Evolutionary conservation across 1,140 invertebrate species (phyloP).

Genomic region (Atopsyche davidsoni): DNA sequence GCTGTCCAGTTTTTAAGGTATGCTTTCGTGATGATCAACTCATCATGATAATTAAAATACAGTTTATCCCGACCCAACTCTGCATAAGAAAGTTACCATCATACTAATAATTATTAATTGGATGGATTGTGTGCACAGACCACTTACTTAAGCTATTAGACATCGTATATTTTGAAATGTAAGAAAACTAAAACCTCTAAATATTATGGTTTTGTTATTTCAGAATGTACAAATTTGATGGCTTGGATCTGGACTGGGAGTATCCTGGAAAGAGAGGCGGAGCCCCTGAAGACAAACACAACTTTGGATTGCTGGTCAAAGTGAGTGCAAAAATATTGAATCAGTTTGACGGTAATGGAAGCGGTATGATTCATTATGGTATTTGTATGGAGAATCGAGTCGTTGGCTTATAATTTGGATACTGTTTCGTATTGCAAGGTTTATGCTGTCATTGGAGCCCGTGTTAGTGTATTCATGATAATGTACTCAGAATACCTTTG

Average conservation of each 20-base stretch:
- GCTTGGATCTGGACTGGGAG: constrained; percentile 81
- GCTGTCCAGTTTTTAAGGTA: constrained; percentile 59
- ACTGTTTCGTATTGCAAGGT: too few species aligned
- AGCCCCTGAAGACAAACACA: constrained; percentile 63
- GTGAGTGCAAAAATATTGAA: too few species aligned
- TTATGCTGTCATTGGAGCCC: too few species aligned
- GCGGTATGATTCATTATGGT: too few species aligned
- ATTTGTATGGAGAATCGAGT: too few species aligned
- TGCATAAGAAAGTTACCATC: neutral
- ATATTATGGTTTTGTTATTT: constrained; percentile 31
- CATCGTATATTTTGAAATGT: neutral
- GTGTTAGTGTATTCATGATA: too few species aligned
- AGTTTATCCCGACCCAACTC: neutral
- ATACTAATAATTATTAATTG: neutral
- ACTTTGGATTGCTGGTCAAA: constrained; percentile 69
- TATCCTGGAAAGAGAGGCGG: constrained; percentile 73
- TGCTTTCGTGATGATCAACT: constrained; percentile 10
- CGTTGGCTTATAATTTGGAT: too few species aligned
- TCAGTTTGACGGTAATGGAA: too few species aligned
- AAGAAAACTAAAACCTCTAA: neutral
- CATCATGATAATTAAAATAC: neutral
- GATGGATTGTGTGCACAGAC: neutral
- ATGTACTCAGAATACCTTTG: too few species aligned
- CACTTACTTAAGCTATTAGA: neutral
- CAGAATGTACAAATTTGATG: constrained; percentile 72